Base-by-base conservation (phyloP, 2,888 invertebrate genomes). In the Dendrolimus houi region DNA sequence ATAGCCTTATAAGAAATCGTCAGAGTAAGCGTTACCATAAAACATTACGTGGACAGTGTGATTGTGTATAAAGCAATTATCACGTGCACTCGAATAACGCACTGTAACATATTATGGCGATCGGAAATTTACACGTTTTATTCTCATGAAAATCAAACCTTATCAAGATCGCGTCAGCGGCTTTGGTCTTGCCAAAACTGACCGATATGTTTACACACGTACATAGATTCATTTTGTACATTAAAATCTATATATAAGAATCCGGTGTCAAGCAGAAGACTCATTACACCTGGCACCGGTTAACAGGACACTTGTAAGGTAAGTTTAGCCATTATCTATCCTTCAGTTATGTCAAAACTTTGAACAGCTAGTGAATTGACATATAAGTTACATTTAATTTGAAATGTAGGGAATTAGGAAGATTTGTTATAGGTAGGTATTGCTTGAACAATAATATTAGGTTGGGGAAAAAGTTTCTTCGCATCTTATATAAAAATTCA, bases 231-330 rank as follows among this genome's bases (percentile, higher is more conserved):
- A 64, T 77, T 79, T 79, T 72, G 80, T 76, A 64, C 64, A 63
- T 64, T 69, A 66, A 67, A 68, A 69, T 71, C 64, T 60, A 74
- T 86, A 87, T 85, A 87, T 78, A 84, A 79, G 77, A 73, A 71
- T 72, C 66, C 60, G 65, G 63, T 63, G 61, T 64, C 65, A 64
- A 57, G 47, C 55, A 62, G 59, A 63, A 60, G 64, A 58, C 64
- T 64, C 83, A 85, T 83, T 85, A 61, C 66, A 66, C 59, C 58
- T 54, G 62, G 60, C 62, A 65, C 68, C 54, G 61, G 64, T 71
- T 64, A 58, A 62, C 69, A 58, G 69, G 66, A 60, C 68, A 70
- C 71, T 71, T 64, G 57, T 61, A 55, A 62, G 54, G 77, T 75
- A 57, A 75, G 77, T 70, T 29, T 3, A 29, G 29, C 29, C 3